Conservation (phyloP, 2,113 vertebrate species). For the Pseudorectes ferrugineus region DNA sequence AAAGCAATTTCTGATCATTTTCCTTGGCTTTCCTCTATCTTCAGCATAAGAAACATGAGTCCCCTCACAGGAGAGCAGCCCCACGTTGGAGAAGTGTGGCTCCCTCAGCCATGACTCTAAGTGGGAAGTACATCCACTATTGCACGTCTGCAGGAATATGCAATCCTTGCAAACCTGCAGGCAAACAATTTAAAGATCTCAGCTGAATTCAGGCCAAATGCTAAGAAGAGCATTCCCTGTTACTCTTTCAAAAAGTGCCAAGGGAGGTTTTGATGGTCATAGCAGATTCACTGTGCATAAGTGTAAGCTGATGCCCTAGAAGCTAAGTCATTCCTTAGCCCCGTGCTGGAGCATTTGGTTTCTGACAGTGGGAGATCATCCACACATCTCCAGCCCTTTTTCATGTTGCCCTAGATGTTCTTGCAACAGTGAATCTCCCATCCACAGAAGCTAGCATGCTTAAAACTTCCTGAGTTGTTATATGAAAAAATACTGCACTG, state of each 20-base stretch:
- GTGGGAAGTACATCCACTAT: neutral
- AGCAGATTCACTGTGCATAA: neutral
- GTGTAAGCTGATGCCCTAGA: neutral
- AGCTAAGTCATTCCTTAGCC: neutral
- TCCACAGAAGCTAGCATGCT: neutral
- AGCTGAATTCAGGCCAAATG: neutral
- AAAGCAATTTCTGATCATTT: conserved; percentile 1
- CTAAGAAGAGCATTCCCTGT: neutral
- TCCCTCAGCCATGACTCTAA: neutral
- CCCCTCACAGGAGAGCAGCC: neutral
- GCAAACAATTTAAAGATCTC: neutral
- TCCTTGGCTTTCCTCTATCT: neutral
- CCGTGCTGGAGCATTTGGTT: neutral
- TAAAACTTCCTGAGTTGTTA: neutral
- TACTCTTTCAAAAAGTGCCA: neutral
- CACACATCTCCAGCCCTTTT: neutral
- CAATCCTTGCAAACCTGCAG: neutral
- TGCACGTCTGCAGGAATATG: neutral
- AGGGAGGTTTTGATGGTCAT: neutral
- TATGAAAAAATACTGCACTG: neutral
- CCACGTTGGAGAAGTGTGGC: neutral
- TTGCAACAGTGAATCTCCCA: neutral
- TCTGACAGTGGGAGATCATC: neutral
- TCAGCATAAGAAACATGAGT: neutral
- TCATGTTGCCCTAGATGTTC: neutral